Conservation (phyloP, 2,113 vertebrate genomes). For the Megaceryle maxima region DNA sequence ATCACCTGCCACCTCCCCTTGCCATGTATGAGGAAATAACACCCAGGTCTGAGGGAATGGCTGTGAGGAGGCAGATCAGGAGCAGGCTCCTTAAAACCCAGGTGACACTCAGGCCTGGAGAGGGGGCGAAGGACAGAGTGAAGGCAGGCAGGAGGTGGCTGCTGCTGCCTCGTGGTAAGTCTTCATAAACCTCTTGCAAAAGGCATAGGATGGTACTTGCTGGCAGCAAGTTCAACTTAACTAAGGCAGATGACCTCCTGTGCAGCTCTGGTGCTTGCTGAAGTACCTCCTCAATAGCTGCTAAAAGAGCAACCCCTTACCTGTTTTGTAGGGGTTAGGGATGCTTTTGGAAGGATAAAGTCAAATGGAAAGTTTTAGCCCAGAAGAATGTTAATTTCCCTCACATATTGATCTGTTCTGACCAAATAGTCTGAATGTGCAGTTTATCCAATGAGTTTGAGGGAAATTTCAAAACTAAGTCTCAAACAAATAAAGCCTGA, state of each 20-base stretch:
- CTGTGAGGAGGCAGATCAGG: neutral
- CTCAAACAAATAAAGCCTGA: neutral
- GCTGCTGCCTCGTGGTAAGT: neutral
- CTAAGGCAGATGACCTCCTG: neutral
- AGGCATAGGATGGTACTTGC: neutral
- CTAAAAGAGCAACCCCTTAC: neutral
- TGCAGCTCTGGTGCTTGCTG: neutral
- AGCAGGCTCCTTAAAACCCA: neutral
- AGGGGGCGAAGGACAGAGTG: neutral
- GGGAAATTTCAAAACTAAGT: neutral
- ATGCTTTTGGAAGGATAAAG: neutral
- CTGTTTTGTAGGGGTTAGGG: neutral
- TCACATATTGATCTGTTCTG: neutral
- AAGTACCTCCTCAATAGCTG: neutral
- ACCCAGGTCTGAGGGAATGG: neutral
- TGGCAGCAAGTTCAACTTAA: neutral
- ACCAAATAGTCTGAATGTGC: neutral
- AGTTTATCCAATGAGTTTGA: neutral
- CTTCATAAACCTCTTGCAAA: neutral
- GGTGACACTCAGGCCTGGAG: neutral
- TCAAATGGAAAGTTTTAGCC: neutral
- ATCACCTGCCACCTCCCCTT: neutral
- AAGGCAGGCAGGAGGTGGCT: neutral
- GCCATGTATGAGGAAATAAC: neutral
- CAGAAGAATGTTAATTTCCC: neutral